A percentile compares a stretch with the other conserved stretches of the same genome.
Conservation (phyloP, 2,888 invertebrate species). For the Netelia virgata region DNA sequence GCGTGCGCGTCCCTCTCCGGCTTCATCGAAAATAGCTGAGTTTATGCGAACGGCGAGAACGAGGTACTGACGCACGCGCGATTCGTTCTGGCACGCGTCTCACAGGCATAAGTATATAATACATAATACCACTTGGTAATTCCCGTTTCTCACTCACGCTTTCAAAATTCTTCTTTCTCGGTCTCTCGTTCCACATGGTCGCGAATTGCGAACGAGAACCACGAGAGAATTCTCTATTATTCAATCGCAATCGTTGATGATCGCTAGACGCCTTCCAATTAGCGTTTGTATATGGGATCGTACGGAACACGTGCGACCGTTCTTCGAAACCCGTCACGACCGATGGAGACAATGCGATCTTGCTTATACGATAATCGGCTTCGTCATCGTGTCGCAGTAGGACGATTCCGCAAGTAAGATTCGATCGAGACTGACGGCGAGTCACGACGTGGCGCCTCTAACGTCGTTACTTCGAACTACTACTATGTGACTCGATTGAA, state of each 20-base stretch:
- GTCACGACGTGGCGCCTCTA: neutral
- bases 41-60: slow-evolving; percentile 71
- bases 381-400: neutral
- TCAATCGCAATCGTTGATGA: slow-evolving; percentile 6
- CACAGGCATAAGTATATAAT: slow-evolving; percentile 28
- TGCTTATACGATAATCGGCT: neutral
- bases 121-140: slow-evolving; percentile 34
- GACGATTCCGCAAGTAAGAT: neutral
- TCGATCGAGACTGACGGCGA: neutral
- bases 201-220: neutral
- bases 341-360: neutral
- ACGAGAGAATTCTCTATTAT: neutral
- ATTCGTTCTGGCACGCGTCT: slow-evolving; percentile 81
- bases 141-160: slow-evolving; percentile 70
- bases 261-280: slow-evolving; percentile 1
- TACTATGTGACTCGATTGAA: neutral
- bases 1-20: slow-evolving; percentile 71
- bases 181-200: slow-evolving; percentile 42
- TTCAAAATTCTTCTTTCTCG: slow-evolving; percentile 70
- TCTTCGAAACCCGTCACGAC: neutral
- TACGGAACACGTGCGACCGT: neutral
- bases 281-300: neutral
- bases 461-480: neutral
- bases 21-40: slow-evolving; percentile 80
- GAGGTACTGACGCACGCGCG: slow-evolving; percentile 80